Percentiles rank a stretch among this genome's conserved stretches.
phyloP scores from a whole-genome alignment of 2,888 invertebrate species.

The Sipha maydis region DNA sequence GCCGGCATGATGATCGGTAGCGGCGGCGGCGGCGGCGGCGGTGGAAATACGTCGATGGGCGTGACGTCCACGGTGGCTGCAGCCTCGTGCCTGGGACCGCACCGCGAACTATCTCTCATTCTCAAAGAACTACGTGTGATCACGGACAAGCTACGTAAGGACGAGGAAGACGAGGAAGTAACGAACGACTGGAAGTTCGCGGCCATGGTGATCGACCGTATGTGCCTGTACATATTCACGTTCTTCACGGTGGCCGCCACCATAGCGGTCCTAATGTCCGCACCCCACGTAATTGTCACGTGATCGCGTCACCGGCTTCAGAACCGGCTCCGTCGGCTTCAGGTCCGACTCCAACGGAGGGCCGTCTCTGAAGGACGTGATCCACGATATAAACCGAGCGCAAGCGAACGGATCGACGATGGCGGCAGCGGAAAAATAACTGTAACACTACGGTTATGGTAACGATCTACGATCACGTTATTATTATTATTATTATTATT shows the following conservation, averaged over 20 bases:
- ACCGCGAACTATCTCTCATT: constrained; percentile 93
- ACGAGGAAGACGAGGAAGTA: constrained; percentile 92
- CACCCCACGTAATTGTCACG: constrained; percentile 95
- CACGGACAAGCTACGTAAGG: constrained; percentile 92
- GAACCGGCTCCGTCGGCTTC: neutral
- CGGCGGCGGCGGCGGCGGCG: constrained; percentile 70
- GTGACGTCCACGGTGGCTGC: constrained; percentile 72
- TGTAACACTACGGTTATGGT: neutral
- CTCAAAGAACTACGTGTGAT: constrained; percentile 93
- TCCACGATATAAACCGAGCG: neutral
- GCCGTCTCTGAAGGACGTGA: neutral
- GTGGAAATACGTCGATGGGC: constrained; percentile 76
- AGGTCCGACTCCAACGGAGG: neutral
- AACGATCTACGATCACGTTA: neutral
- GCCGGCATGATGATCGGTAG: constrained; percentile 68
- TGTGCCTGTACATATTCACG: constrained; percentile 99
- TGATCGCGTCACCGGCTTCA: constrained; percentile 67
- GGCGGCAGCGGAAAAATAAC: neutral
- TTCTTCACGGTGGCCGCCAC: constrained; percentile 97
- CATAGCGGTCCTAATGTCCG: constrained; percentile 95
- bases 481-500: constrained; percentile 32
- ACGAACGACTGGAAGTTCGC: constrained; percentile 99
- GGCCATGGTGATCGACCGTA: constrained; percentile 99
- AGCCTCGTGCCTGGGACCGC: constrained; percentile 89
- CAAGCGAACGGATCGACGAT: too few species aligned